A percentile compares a stretch with the other conserved stretches of the same genome.
phyloP scores from a whole-genome alignment of 2,113 vertebrate species.

The Halichoerus grypus region DNA sequence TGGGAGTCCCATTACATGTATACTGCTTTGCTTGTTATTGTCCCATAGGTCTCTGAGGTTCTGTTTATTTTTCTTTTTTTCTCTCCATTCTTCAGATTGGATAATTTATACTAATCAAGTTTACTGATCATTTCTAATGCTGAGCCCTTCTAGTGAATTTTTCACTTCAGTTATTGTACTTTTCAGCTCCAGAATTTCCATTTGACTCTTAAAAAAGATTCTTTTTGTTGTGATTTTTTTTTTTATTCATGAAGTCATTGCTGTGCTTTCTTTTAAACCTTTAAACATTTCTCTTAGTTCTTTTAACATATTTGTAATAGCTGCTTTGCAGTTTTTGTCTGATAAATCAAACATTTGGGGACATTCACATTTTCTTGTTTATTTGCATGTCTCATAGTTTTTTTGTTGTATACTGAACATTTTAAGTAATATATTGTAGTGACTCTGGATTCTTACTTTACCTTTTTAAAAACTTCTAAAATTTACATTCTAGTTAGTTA shows the following conservation, averaged over 20 bases:
- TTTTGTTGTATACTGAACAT: slow-evolving; percentile 14
- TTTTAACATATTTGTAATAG: slow-evolving; percentile 43
- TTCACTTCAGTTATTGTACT: slow-evolving; percentile 25
- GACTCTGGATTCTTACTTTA: slow-evolving; percentile 62
- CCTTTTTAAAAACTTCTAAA: neutral
- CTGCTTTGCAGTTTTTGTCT: slow-evolving; percentile 37
- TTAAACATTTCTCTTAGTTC: slow-evolving; percentile 39
- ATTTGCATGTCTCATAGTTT: slow-evolving; percentile 35
- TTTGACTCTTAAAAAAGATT: slow-evolving; percentile 24
- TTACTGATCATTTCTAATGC: slow-evolving; percentile 22
- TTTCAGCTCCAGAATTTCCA: slow-evolving; percentile 22
- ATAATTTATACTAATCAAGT: neutral
- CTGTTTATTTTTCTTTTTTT: slow-evolving; percentile 13
- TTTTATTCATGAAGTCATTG: neutral
- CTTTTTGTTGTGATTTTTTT: slow-evolving; percentile 26
- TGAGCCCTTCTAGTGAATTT: neutral
- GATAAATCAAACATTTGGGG: slow-evolving; percentile 27
- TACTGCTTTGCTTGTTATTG: neutral
- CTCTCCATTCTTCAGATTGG: neutral
- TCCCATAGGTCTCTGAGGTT: neutral
- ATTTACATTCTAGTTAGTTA: neutral
- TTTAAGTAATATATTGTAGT: slow-evolving; percentile 37
- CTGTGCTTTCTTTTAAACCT: slow-evolving; percentile 52
- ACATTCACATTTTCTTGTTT: slow-evolving; percentile 43
- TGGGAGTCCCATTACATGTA: neutral